Evolutionary conservation across 2,113 vertebrate genomes (phyloP), one percentile per base, ranked within the genome.

Genomic region (Epinephelus fuscoguttatus): DNA sequence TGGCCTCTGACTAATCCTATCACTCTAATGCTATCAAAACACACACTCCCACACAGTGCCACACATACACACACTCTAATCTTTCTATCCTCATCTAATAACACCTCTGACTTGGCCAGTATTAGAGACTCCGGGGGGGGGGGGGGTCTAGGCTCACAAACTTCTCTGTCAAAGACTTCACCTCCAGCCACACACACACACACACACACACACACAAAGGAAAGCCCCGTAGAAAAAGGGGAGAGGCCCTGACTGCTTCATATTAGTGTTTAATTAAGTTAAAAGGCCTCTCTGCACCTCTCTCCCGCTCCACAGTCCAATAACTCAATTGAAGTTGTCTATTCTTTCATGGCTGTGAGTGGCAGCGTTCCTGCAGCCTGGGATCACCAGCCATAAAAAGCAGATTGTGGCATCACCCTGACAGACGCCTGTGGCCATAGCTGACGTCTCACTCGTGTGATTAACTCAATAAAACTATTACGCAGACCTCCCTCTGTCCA

Each of bases 181-280:
- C 64, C 75, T 74, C 42, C 75, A 79, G 56, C 59, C 73, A 45
- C 25, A 73, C 37, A 87, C 84, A 83, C 79, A 79, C 75, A 91
- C 63, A 78, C 66, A 23, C 73, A 84, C 73, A 84, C 84, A 84
- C 74, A 69, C 70, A 88, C 56, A 76, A 40, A 80, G 66, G 33
- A 79, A 84, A 81, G 52, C 57, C 60, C 68, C 42, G 49, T 53
- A 90, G 91, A 90, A 85, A 86, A 40, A 11, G 17, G n/a, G 77
- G 52, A 72, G 81, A 70, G 70, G 86, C 78, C 45, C 79, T 77
- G 93, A 94, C 95, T 96, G 95, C 95, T 96, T 95, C 87, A 64
- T 90, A 94, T 96, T 96, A 96, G 93, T 75, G 68, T 94, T 92
- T 95, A 95, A 96, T 95, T 88, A 92, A 93, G 93, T 96, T 96